phyloP scores from a whole-genome alignment of 2,888 invertebrate genomes.

The Drosophila monieri region DNA sequence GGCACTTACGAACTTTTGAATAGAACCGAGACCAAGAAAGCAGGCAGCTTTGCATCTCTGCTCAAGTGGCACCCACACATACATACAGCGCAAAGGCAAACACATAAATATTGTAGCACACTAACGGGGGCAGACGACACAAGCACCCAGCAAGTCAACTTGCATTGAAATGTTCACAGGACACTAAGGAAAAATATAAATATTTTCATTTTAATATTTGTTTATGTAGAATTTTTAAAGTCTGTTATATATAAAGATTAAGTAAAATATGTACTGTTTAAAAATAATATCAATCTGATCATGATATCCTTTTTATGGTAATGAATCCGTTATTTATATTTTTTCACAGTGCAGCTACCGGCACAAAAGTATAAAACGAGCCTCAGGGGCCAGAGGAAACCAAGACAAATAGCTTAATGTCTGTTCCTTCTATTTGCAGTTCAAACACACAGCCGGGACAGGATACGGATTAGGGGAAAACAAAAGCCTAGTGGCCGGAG shows the following conservation, averaged over 20 bases:
- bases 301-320: too few species aligned
- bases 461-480: conserved; percentile 13
- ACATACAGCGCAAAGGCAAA: conserved; percentile 25
- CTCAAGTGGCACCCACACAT: conserved; percentile 55
- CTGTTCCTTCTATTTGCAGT: conserved; percentile 70
- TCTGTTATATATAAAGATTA: too few species aligned
- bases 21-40: conserved; percentile 52
- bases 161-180: conserved; percentile 40
- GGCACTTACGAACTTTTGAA: conserved; percentile 61
- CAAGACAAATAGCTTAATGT: conserved; percentile 74
- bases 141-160: conserved; percentile 67
- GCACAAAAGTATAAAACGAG: conserved; percentile 46
- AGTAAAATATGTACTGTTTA: too few species aligned
- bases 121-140: conserved; percentile 68
- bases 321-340: background rate
- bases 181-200: conserved; percentile 3
- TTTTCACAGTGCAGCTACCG: conserved; percentile 6
- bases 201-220: background rate
- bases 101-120: conserved; percentile 69
- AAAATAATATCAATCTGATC: too few species aligned
- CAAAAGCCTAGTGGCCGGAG: conserved; percentile 29
- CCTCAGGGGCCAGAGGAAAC: conserved; percentile 42
- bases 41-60: conserved; percentile 60
- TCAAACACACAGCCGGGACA: conserved; percentile 59
- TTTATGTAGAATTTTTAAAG: too few species aligned